Evolutionary conservation across 2,888 invertebrate genomes (phyloP).

Genomic region (Diplazon laetatorius): DNA sequence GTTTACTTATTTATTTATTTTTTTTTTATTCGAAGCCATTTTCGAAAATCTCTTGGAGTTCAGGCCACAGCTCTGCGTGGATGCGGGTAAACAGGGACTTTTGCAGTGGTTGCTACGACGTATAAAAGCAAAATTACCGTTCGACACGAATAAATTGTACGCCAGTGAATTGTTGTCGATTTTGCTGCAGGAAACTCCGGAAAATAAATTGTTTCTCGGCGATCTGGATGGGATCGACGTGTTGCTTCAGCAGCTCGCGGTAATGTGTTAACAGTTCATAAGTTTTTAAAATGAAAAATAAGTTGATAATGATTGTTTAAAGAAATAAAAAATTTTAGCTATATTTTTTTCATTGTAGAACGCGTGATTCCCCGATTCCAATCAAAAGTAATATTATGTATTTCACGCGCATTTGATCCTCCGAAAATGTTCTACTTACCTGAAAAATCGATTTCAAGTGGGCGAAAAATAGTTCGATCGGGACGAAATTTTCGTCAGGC

Average conservation of each 20-base stretch:
- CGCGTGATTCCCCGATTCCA: too few relatives aligned
- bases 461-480: too few relatives aligned
- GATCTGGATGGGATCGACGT: slow-evolving; percentile 98
- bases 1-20: slow-evolving; percentile 19
- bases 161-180: slow-evolving; percentile 98
- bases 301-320: slow-evolving; percentile 12
- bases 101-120: slow-evolving; percentile 96
- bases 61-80: slow-evolving; percentile 91
- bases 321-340: too few relatives aligned
- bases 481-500: too few relatives aligned
- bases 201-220: slow-evolving; percentile 92
- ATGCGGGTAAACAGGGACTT: slow-evolving; percentile 95
- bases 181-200: slow-evolving; percentile 94
- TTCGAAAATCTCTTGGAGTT: slow-evolving; percentile 98
- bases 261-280: slow-evolving; percentile 79
- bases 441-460: too few relatives aligned
- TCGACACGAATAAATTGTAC: slow-evolving; percentile 97
- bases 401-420: too few relatives aligned
- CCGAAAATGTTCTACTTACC: too few relatives aligned
- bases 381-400: too few relatives aligned
- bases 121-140: slow-evolving; percentile 93
- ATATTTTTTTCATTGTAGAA: too few relatives aligned
- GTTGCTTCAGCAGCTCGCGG: slow-evolving; percentile 95
- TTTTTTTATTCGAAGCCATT: slow-evolving; percentile 85
- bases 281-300: neutral